Evolutionary conservation across 1,140 invertebrate species (phyloP), one percentile per base, ranked within the genome.

Genomic region (Diabrotica virgifera): DNA sequence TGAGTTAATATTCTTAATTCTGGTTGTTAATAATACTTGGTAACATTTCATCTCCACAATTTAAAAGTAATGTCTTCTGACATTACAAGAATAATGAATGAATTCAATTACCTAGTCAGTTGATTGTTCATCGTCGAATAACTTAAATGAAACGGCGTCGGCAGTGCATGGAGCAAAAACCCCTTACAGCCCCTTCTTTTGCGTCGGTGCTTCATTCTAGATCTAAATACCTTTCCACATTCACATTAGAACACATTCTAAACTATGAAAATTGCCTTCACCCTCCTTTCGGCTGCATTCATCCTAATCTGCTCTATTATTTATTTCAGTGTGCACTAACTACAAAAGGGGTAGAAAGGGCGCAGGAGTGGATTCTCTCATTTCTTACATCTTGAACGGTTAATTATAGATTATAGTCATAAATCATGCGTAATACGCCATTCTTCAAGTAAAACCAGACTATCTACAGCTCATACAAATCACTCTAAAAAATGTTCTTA

Each of bases 271-370:
- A 67, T 64, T 64, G 66, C 24, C 57, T 62, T 56, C 52, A 38
- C 36, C 62, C 62, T 60, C 58, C 56, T 67, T 61, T 67, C 64
- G 62, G 64, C 66, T 67, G 66, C 62, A 67, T 64, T 64, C 63
- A 64, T 38, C 64, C 59, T 63, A 67, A 67, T 67, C 66, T 67
- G 40, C 56, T 40, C 58, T 54, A 67, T 67, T 67, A 67, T 67
- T 67, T 67, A 67, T 67, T 67, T 64, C 13, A 50, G 59, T 37
- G 46, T 61, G 38, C 59, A 36, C 13, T 35, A 52, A 50, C 59
- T 61, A 40, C 52, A 37, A 61, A 61, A 61, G 59, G 59, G 59
- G 59, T 61, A 24, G 50, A n/a, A n/a, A 59, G 46, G 11, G 51
- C 14, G 7, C 56, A 58, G 56, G 56, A 36, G 35, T 9, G 56